Evolutionary conservation across 2,113 vertebrate species (phyloP).

Genomic region (Catharus minimus): DNA sequence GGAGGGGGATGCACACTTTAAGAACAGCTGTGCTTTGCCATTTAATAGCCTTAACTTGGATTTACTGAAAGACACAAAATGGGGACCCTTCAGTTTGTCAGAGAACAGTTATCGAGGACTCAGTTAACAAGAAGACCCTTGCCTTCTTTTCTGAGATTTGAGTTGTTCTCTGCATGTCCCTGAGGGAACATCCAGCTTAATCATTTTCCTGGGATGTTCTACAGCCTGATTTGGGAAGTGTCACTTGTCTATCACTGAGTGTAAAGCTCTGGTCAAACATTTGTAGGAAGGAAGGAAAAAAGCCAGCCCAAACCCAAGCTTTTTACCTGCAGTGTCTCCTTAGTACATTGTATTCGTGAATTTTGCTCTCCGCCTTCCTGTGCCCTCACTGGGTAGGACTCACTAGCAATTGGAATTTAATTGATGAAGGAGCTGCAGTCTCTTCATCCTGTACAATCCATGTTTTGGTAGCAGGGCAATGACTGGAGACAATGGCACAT

Average conservation of each 20-base stretch:
- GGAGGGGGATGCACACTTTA: not conserved
- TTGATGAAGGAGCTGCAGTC: not conserved
- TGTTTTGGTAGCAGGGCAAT: not conserved
- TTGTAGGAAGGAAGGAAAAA: not conserved
- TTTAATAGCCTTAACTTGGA: not conserved
- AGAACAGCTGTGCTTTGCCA: not conserved
- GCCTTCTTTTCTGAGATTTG: not conserved
- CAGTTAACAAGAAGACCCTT: not conserved
- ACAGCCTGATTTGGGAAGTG: not conserved
- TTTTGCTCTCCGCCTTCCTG: not conserved
- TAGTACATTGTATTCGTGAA: not conserved
- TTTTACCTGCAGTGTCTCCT: not conserved
- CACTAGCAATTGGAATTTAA: not conserved
- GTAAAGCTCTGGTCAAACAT: not conserved
- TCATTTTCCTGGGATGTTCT: not conserved
- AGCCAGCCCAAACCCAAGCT: not conserved
- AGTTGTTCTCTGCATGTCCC: rapidly evolving
- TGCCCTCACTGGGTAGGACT: not conserved
- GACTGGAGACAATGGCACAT: not conserved
- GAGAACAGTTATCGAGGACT: not conserved
- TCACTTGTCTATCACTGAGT: not conserved
- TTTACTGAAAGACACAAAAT: not conserved
- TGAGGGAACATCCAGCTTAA: not conserved
- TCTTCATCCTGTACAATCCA: not conserved
- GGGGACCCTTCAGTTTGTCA: not conserved